Evolutionary conservation across 2,888 invertebrate species (phyloP).

Genomic region (Isoperla grammatica): DNA sequence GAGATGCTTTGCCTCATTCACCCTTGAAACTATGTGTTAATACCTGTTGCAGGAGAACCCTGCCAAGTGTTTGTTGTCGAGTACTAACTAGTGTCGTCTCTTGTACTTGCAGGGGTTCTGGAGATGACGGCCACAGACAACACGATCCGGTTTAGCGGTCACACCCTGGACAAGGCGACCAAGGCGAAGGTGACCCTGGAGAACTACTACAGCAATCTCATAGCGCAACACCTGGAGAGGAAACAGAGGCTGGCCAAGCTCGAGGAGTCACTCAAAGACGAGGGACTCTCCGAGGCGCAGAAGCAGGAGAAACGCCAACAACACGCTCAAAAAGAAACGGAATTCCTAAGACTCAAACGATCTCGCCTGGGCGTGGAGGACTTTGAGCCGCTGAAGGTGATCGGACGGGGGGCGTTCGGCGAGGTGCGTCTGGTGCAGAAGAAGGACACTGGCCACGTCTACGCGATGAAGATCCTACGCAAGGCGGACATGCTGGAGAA

Average conservation of each 20-base stretch:
- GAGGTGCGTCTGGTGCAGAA: conserved; percentile 98
- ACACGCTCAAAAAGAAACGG: conserved; percentile 98
- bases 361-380: conserved; percentile 96
- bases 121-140: conserved; percentile 80
- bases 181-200: conserved; percentile 98
- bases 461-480: conserved; percentile 99
- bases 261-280: conserved; percentile 95
- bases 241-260: conserved; percentile 90
- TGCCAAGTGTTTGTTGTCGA: too few species aligned
- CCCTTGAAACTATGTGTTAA: too few species aligned
- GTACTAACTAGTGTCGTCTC: too few species aligned
- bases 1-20: too few species aligned
- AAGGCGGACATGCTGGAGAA: conserved; percentile 99
- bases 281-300: conserved; percentile 89
- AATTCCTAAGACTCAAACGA: conserved; percentile 92
- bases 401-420: conserved; percentile 89
- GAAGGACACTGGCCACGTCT: conserved; percentile 98
- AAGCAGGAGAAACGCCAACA: conserved; percentile 90
- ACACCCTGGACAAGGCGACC: conserved; percentile 97
- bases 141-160: conserved; percentile 89
- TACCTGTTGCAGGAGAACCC: too few species aligned
- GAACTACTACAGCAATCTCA: conserved; percentile 98
- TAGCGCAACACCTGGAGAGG: conserved; percentile 95
- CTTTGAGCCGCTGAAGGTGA: conserved; percentile 94
- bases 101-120: conserved; percentile 63